phyloP scores from a whole-genome alignment of 2,888 invertebrate genomes.

The Rotaria magnacalcarata region DNA sequence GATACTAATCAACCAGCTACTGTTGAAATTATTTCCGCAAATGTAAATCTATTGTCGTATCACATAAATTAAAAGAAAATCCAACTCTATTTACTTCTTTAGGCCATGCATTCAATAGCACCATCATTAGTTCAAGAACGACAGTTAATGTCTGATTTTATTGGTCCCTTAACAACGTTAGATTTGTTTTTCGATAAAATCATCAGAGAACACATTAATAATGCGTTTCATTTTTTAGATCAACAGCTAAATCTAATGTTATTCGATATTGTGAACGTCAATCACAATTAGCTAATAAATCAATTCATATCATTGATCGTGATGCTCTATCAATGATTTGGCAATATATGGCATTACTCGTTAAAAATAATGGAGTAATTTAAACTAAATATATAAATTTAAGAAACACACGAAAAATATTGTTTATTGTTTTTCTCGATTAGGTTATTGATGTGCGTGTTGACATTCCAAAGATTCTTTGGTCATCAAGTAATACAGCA shows the following conservation, averaged over 20 bases:
- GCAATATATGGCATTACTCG: constrained; percentile 24
- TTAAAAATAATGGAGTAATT: constrained; percentile 4
- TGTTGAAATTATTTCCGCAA: constrained; percentile 67
- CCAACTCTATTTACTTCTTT: not conserved
- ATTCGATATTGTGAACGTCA: constrained; percentile 21
- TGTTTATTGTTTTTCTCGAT: not conserved
- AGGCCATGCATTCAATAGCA: not conserved
- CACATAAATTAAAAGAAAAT: not conserved
- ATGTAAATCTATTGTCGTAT: not conserved
- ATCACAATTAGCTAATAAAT: not conserved
- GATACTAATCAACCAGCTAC: constrained; percentile 72
- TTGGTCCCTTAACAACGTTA: constrained; percentile 1
- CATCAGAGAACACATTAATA: not conserved
- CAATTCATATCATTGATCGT: not conserved
- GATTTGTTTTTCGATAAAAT: not conserved
- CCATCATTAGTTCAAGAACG: not conserved
- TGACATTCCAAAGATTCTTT: constrained; percentile 31
- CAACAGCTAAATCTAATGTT: constrained; percentile 16
- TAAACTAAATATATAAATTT: no score
- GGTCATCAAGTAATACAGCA: not conserved
- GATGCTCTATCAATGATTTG: constrained; percentile 29
- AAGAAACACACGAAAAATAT: no score
- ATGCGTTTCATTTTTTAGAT: not conserved
- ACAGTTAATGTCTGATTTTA: constrained; percentile 13
- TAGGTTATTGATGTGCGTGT: constrained; percentile 21